A percentile compares a stretch with the other conserved stretches of the same genome.
Conservation (phyloP, 2,888 invertebrate species). For the Phortica magna region DNA sequence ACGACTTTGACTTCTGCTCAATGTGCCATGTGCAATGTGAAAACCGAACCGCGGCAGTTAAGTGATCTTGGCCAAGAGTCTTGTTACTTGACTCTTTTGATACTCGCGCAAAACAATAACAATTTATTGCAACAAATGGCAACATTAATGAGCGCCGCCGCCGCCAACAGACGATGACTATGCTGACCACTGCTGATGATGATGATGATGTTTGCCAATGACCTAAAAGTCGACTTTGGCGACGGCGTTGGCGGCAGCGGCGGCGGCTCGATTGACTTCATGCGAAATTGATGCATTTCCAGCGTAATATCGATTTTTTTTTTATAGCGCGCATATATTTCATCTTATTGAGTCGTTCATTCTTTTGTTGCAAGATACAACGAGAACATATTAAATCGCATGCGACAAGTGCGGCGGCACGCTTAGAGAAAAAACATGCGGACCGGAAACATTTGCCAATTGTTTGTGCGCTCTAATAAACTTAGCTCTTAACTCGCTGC, state of each 20-base stretch:
- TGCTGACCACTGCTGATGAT: constrained; percentile 38
- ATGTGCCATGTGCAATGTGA: constrained; percentile 51
- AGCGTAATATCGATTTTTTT: constrained; percentile 73
- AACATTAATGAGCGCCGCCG: constrained; percentile 72
- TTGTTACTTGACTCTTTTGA: constrained; percentile 23
- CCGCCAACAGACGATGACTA: constrained; percentile 33
- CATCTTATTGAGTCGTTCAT: constrained; percentile 75
- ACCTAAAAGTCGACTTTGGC: not conserved
- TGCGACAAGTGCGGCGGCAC: constrained; percentile 9
- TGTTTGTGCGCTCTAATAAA: not conserved
- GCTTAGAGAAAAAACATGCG: not conserved
- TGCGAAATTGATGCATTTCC: constrained; percentile 49
- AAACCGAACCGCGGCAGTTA: not conserved
- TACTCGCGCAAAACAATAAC: constrained; percentile 30
- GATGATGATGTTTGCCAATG: constrained; percentile 51
- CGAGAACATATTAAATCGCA: not conserved
- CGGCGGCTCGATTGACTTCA: constrained; percentile 45
- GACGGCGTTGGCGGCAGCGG: constrained; percentile 55
- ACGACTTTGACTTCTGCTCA: constrained; percentile 31
- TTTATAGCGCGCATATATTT: constrained; percentile 75
- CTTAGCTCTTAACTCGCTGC: not conserved
- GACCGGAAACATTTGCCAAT: not conserved
- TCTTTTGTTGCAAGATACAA: not conserved
- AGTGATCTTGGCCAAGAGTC: not conserved
- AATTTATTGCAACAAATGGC: constrained; percentile 77